Evolutionary conservation across 2,113 vertebrate genomes (phyloP).

Genomic region (Seriola quinqueradiata): DNA sequence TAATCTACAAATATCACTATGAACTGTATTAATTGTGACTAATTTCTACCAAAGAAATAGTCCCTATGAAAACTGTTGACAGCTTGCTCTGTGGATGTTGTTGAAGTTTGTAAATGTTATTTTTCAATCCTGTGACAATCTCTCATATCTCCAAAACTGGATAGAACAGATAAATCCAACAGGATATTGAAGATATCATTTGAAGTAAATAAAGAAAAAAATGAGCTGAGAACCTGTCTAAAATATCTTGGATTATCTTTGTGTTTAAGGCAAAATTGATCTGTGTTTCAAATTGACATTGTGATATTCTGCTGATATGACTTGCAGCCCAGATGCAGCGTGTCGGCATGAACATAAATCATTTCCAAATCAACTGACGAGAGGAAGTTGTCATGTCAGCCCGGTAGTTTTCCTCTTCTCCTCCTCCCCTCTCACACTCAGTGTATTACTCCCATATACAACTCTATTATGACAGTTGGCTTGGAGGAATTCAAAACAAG

Average conservation of each 20-base stretch:
- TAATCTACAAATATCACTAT: no score
- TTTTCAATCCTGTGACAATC: no score
- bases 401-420: constrained; percentile 48
- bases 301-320: neutral
- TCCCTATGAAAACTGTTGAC: no score
- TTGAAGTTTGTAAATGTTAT: no score
- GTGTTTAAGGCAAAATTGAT: neutral
- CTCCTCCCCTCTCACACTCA: neutral
- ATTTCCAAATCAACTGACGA: neutral
- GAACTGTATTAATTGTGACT: no score
- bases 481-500: constrained; percentile 81
- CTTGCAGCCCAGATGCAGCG: neutral
- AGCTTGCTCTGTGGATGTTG: no score
- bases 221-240: neutral
- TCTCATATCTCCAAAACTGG: neutral
- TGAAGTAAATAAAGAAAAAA: neutral
- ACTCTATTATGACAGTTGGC: constrained; percentile 79
- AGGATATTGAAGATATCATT: neutral
- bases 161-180: neutral
- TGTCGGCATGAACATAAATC: constrained; percentile 25
- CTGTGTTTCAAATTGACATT: neutral
- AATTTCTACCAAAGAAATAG: no score
- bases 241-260: neutral
- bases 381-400: constrained; percentile 8
- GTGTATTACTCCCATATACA: constrained; percentile 13